Base-by-base conservation (phyloP, 2,113 vertebrate genomes). In the Scartelaos histophorus region DNA sequence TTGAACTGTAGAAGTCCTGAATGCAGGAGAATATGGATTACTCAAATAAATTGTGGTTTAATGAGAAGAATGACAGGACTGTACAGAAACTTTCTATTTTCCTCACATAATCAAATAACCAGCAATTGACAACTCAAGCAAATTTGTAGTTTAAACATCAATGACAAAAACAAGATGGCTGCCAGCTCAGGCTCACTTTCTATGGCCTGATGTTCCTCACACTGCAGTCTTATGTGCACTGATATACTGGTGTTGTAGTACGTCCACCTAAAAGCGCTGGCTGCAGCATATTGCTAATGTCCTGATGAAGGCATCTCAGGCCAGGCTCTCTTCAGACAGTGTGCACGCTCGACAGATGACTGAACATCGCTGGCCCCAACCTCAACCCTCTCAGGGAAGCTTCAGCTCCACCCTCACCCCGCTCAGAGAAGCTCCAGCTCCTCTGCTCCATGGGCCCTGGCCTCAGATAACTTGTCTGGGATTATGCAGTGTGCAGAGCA, bases 301-400 rank as follows among this genome's bases (percentile, higher is more conserved):
- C 86, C 86, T 87, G 88, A 88, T 87, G 85, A 89, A 91, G 82
- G 80, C 85, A 76, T 84, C 61, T 69, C 74, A 68, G 87, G 85
- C 85, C 70, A 65, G 58, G 81, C 81, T 76, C 88, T 81, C 85
- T 84, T 88, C 70, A 84, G 86, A 88, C 87, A 77, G 78, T 65
- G 85, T 87, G 88, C 74, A 64, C 88, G 89, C 88, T 90, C 78
- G 71, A 91, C 87, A 91, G 88, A 90, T 78, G 73, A 85, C 78
- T 75, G 88, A 89, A 88, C 88, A 89, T 78, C 67, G 53, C 82
- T 88, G 88, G 86, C 88, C 89, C 88, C 86, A 70, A 35, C 81
- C 75, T 89, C 88, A 91, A 91, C 91, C 87, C 88, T 90, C 91
- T 92, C 80, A 85, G 86, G 91, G 89, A 91, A 92, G 82, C 29